Percentiles rank a stretch among this genome's conserved stretches.
Evolutionary conservation across 2,797 vertebrate genomes (phyloP).

Genomic region (Aythya fuligula): DNA sequence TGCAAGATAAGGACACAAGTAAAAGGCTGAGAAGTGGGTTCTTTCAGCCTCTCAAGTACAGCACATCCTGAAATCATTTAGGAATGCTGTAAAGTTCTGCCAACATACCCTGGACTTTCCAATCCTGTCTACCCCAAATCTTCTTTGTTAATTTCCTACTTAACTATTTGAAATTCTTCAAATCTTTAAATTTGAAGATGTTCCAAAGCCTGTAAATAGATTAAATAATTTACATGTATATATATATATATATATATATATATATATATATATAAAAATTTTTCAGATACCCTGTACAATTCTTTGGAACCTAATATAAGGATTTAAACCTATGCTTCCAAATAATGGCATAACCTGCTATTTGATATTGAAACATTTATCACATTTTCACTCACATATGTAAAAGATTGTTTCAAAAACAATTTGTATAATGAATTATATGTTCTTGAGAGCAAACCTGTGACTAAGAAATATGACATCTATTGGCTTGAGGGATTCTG

Average conservation of each 20-base stretch:
- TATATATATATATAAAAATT: no score
- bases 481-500: neutral
- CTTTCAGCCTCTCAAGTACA: neutral
- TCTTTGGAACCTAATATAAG: neutral
- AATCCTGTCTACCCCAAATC: neutral
- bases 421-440: neutral
- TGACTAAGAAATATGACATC: neutral
- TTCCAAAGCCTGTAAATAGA: conserved; percentile 41
- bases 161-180: neutral
- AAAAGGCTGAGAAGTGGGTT: neutral
- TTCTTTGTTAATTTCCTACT: neutral
- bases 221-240: neutral
- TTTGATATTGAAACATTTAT: neutral
- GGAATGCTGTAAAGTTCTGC: neutral
- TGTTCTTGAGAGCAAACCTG: neutral
- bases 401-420: neutral
- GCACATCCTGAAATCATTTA: neutral
- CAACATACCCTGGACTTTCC: neutral
- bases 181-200: conserved; percentile 23
- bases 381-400: neutral
- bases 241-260: no score
- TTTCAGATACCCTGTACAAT: neutral
- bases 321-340: neutral
- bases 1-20: neutral
- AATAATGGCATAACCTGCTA: neutral